These are phyloP conservation scores for Noctua janthina DNA, from an alignment of 2,888 invertebrate species.

Conservation along the genomic window DNA sequence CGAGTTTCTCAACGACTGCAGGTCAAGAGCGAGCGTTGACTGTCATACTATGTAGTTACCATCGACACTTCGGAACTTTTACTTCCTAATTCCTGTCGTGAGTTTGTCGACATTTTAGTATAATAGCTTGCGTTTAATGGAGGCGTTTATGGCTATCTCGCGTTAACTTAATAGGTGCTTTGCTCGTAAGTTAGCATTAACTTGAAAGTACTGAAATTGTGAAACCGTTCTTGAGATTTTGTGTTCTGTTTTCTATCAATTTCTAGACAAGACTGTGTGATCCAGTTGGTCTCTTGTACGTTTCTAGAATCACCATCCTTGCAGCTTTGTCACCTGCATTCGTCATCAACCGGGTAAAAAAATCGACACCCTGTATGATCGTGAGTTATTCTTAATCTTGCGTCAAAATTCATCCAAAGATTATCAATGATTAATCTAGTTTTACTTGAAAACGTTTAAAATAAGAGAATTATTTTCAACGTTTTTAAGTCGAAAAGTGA, in stretches of 20 bases:
- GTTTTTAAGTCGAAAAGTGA: neutral
- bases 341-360: neutral
- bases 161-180: constrained; percentile 3
- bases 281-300: neutral
- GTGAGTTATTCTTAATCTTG: neutral
- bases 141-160: constrained; percentile 20
- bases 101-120: constrained; percentile 40
- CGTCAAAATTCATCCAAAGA: too few relatives aligned
- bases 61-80: constrained; percentile 41
- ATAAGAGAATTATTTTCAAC: too few relatives aligned
- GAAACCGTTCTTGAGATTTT: neutral
- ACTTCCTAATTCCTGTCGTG: constrained; percentile 58
- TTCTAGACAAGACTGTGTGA: neutral
- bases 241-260: neutral
- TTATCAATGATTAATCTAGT: too few relatives aligned
- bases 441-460: too few relatives aligned
- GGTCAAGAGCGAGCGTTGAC: constrained; percentile 61
- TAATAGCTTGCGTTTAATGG: constrained; percentile 38
- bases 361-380: neutral
- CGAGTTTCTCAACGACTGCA: constrained; percentile 32
- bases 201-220: constrained; percentile 17
- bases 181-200: constrained; percentile 7
- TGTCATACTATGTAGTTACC: neutral
- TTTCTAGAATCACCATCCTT: neutral
- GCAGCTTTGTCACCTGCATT: neutral